Percentiles rank a stretch among this genome's conserved stretches.
These are phyloP conservation scores for Platichthys flesus DNA, from an alignment of 2,113 vertebrate genomes.

Conservation along the genomic window DNA sequence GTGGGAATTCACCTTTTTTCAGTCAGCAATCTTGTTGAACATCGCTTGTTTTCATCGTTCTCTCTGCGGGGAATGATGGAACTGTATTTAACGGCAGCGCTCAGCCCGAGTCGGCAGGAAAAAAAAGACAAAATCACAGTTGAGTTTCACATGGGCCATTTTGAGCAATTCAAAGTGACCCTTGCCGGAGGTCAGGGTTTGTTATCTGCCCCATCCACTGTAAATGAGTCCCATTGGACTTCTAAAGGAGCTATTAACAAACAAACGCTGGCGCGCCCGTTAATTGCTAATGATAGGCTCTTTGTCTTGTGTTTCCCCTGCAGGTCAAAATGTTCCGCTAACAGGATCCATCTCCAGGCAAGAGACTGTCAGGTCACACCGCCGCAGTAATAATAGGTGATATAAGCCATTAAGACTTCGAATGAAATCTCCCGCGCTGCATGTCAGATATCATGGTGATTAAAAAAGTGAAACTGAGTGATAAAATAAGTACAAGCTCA, in stretches of 20 bases:
- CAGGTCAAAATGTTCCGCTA: slow-evolving; percentile 65
- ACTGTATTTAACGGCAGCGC: slow-evolving; percentile 72
- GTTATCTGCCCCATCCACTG: slow-evolving; percentile 75
- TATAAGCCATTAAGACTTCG: slow-evolving; percentile 35
- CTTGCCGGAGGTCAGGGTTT: slow-evolving; percentile 67
- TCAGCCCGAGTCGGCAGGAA: slow-evolving; percentile 43
- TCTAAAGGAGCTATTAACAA: slow-evolving; percentile 82
- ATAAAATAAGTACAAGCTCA: slow-evolving; percentile 35
- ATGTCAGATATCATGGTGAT: slow-evolving; percentile 36
- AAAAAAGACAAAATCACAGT: slow-evolving; percentile 8
- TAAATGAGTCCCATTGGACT: slow-evolving; percentile 77
- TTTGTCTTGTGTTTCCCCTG: slow-evolving; percentile 72
- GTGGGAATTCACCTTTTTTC: slow-evolving; percentile 77
- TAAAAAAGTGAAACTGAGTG: slow-evolving; percentile 13
- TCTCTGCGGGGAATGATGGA: slow-evolving; percentile 78
- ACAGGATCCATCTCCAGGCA: slow-evolving; percentile 55
- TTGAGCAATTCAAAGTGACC: slow-evolving; percentile 62
- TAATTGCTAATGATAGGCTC: slow-evolving; percentile 81
- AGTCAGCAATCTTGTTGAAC: slow-evolving; percentile 84
- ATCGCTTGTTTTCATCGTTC: slow-evolving; percentile 75
- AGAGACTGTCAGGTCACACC: slow-evolving; percentile 47
- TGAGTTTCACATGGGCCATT: slow-evolving; percentile 33
- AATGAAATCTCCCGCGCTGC: slow-evolving; percentile 7
- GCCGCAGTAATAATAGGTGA: slow-evolving; percentile 17
- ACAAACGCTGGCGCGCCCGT: slow-evolving; percentile 79